These are phyloP conservation scores for Mythimna pallens DNA, from an alignment of 2,888 invertebrate genomes.

Conservation along the genomic window DNA sequence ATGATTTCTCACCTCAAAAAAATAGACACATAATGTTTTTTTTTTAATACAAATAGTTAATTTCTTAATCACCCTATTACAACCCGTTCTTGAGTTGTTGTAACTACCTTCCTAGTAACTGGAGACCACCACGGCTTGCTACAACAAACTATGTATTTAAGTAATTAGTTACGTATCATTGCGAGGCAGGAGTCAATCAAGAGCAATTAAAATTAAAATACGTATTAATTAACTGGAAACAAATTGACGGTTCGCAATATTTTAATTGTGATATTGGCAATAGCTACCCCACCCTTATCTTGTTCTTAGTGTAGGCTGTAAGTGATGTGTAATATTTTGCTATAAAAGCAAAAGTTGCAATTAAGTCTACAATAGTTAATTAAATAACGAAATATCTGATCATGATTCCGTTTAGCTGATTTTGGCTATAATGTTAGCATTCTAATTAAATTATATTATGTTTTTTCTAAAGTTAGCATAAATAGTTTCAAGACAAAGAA, in stretches of 20 bases:
- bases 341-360: neutral
- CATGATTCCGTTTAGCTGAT: neutral
- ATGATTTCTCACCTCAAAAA: too few species aligned
- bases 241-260: conserved; percentile 46
- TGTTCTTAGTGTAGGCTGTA: conserved; percentile 22
- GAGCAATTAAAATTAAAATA: conserved; percentile 50
- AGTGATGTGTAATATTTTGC: neutral
- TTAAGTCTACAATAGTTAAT: neutral
- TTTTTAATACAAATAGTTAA: too few species aligned
- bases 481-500: neutral
- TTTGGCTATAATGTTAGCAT: neutral
- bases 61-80: conserved; percentile 11
- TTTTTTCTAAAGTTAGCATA: too few species aligned
- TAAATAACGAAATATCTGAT: neutral
- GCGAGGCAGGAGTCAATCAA: conserved; percentile 44
- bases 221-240: conserved; percentile 34
- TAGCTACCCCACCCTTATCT: conserved; percentile 30
- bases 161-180: conserved; percentile 55
- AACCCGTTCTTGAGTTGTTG: conserved; percentile 1
- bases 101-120: neutral
- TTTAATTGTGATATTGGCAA: conserved; percentile 48
- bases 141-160: conserved; percentile 46
- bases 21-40: too few species aligned
- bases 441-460: neutral
- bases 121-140: conserved; percentile 42